phyloP scores from a whole-genome alignment of 2,888 invertebrate genomes.

The Xanthia icteritia region DNA sequence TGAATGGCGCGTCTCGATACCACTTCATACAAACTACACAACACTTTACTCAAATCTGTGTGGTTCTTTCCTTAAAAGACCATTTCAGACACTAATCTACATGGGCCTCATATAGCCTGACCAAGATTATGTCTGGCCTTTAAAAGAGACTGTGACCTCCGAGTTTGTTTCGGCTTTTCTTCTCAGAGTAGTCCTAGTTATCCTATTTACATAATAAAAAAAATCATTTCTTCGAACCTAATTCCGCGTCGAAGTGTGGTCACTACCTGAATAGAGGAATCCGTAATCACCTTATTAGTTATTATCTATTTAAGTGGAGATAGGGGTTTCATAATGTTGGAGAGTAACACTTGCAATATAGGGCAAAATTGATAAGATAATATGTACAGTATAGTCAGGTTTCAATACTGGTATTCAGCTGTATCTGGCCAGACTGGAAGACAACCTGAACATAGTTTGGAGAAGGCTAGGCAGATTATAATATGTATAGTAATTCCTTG shows the following conservation, averaged over 20 bases:
- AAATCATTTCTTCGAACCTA: too few relatives aligned
- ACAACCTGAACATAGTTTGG: background rate
- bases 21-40: too few relatives aligned
- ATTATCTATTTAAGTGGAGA: conserved; percentile 7
- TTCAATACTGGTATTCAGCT: background rate
- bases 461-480: background rate
- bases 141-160: too few relatives aligned
- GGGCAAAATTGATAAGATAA: conserved; percentile 23
- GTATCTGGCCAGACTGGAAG: background rate
- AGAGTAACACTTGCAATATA: background rate
- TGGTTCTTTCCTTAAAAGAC: too few relatives aligned
- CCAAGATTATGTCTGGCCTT: too few relatives aligned
- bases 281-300: conserved; percentile 4
- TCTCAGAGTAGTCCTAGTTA: too few relatives aligned
- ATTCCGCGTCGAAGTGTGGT: background rate
- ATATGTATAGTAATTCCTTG: background rate
- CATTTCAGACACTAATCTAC: too few relatives aligned
- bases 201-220: too few relatives aligned
- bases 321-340: background rate
- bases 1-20: background rate
- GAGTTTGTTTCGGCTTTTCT: too few relatives aligned
- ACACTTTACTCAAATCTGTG: too few relatives aligned
- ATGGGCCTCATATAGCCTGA: too few relatives aligned
- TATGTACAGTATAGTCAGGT: background rate
- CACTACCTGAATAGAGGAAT: too few relatives aligned